A percentile compares a stretch with the other conserved stretches of the same genome.
These are phyloP conservation scores for Mamestra configurata DNA, from an alignment of 1,140 invertebrate genomes.

Conservation along the genomic window DNA sequence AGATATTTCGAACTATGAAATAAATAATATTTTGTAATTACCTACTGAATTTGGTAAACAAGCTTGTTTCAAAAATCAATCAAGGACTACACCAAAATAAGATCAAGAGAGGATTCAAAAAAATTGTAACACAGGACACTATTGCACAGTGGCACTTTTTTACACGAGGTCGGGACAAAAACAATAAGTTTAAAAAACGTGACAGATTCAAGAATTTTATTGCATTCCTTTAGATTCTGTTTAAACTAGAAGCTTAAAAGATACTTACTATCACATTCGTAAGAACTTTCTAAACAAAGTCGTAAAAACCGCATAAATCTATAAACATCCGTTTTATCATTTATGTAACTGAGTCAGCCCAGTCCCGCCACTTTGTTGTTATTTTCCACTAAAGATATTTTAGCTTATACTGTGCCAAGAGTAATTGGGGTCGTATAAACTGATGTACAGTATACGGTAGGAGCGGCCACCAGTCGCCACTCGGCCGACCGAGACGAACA, in stretches of 20 bases:
- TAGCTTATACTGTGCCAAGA: slow-evolving; percentile 32
- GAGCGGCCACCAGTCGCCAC: neutral
- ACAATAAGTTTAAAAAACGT: too few species aligned
- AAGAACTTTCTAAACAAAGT: slow-evolving; percentile 22
- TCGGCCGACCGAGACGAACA: slow-evolving; percentile 55
- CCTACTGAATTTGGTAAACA: too few species aligned
- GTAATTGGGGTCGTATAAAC: neutral
- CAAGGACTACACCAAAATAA: too few species aligned
- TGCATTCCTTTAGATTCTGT: neutral
- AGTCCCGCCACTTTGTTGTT: slow-evolving; percentile 54
- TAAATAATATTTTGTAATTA: neutral
- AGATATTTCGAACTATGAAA: neutral
- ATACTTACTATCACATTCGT: slow-evolving; percentile 4
- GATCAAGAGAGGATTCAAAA: too few species aligned
- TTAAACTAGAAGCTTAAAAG: neutral
- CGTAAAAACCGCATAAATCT: slow-evolving; percentile 31
- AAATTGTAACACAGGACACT: too few species aligned
- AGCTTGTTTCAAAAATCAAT: too few species aligned
- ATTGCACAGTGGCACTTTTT: too few species aligned
- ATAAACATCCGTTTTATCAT: slow-evolving; percentile 38
- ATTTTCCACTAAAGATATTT: slow-evolving; percentile 28
- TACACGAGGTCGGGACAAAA: too few species aligned
- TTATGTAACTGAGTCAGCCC: slow-evolving; percentile 46
- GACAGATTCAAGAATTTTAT: too few species aligned
- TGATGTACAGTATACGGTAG: slow-evolving; percentile 23